Evolutionary conservation across 2,888 invertebrate species (phyloP).

Genomic region (Amblyjoppa fuscipennis): DNA sequence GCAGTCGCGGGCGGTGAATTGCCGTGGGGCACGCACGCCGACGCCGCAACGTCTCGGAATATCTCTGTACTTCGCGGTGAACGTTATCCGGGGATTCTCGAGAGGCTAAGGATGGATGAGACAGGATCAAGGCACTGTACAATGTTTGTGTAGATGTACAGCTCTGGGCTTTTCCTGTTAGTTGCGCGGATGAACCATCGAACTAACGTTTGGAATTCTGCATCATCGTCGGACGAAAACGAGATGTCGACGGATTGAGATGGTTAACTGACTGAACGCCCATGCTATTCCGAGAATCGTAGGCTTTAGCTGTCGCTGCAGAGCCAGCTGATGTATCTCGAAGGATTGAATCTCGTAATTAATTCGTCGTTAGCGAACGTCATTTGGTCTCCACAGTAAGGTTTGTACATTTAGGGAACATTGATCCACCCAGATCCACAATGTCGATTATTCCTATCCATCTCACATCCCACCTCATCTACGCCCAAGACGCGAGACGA

Average conservation of each 20-base stretch:
- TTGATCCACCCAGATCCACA: no score
- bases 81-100: slow-evolving; percentile 2
- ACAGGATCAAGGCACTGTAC: background rate
- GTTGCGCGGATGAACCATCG: background rate
- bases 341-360: background rate
- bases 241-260: background rate
- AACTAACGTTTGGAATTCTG: background rate
- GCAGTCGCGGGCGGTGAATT: slow-evolving; percentile 77
- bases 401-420: background rate
- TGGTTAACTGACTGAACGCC: background rate
- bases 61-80: slow-evolving; percentile 21
- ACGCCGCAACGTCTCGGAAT: slow-evolving; percentile 40
- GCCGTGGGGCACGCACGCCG: slow-evolving; percentile 80
- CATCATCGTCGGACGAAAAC: background rate
- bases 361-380: background rate
- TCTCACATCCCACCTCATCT: background rate
- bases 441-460: background rate
- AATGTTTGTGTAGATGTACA: background rate
- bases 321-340: background rate
- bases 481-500: background rate
- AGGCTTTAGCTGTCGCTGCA: background rate
- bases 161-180: background rate
- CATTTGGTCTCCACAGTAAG: background rate
- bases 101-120: background rate
- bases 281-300: background rate